phyloP scores from a whole-genome alignment of 2,888 invertebrate genomes.

The Cephus runcator region DNA sequence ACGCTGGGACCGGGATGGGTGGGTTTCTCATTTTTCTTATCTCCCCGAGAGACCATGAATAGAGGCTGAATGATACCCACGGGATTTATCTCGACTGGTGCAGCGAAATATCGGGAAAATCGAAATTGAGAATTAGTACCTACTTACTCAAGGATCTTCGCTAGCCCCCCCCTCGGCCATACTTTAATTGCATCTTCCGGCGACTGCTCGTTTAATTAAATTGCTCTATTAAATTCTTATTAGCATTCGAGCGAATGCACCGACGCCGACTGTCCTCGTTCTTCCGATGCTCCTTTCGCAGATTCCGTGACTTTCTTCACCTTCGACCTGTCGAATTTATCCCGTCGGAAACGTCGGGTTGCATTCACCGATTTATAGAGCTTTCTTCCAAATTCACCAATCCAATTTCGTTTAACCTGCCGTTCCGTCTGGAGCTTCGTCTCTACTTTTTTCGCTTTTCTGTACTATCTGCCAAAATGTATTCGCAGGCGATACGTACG shows the following conservation, averaged over 20 bases:
- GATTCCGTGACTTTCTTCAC: neutral
- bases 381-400: neutral
- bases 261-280: conserved; percentile 21
- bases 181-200: conserved; percentile 39
- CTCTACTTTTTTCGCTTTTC: neutral
- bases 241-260: conserved; percentile 42
- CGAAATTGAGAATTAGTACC: conserved; percentile 2
- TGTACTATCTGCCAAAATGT: neutral
- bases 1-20: neutral
- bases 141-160: neutral
- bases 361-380: neutral
- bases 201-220: conserved; percentile 52
- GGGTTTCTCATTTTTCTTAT: neutral
- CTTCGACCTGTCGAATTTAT: neutral
- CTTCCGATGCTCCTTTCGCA: neutral
- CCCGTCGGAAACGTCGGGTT: neutral
- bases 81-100: neutral
- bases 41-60: neutral
- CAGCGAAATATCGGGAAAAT: conserved; percentile 1
- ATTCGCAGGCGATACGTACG: neutral
- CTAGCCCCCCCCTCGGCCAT: neutral
- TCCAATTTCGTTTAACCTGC: neutral
- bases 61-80: neutral
- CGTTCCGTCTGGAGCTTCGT: neutral
- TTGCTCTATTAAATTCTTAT: conserved; percentile 47